Base-by-base conservation (phyloP, 2,888 invertebrate species). In the Magallana nippona region DNA sequence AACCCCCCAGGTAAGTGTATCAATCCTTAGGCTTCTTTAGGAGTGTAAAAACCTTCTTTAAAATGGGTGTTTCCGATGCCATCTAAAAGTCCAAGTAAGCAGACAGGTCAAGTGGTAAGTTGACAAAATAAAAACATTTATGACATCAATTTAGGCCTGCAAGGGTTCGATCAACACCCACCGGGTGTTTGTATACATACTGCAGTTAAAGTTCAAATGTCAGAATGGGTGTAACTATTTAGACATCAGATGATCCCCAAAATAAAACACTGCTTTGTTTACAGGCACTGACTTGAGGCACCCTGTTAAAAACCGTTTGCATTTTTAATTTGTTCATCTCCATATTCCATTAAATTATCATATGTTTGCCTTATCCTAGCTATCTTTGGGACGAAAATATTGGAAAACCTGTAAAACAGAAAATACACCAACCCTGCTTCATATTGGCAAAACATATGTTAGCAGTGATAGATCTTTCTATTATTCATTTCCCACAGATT, bases 71-170 rank as follows among this genome's bases (percentile, higher is more conserved):
- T 44, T 44, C 44, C 44, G 0, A 44, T 44, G 44, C 44, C 44
- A 44, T 8, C 44, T 44, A 44, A 15, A 71, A 71, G 71, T 71
- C 71, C 22, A 71, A 71, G 27, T 71, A 27, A 71, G 27, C 27
- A 27, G 11, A 15, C 71, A 71, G 71, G 32, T 71, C 71, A 71
- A 71, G 71, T 71, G 27, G 71, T 15, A 27, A 27, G 71, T 71
- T 71, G 22, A 27, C 27, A 63, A 60, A 63, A 63, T 63, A 63
- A 19, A 63, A 63, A 63, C 63, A 63, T 63, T 63, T 71, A 71
- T 32, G 71, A 71, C 71, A 71, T 71, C 71, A 71, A 71, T 71
- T 71, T 27, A 71, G 32, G 32, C 44, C 44, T 44, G 44, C 27
- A 71, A 27, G 27, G 13, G 71, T 71, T 22, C 22, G 27, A 71